Conservation (phyloP, 2,113 vertebrate genomes). For the Toxostoma redivivum region DNA sequence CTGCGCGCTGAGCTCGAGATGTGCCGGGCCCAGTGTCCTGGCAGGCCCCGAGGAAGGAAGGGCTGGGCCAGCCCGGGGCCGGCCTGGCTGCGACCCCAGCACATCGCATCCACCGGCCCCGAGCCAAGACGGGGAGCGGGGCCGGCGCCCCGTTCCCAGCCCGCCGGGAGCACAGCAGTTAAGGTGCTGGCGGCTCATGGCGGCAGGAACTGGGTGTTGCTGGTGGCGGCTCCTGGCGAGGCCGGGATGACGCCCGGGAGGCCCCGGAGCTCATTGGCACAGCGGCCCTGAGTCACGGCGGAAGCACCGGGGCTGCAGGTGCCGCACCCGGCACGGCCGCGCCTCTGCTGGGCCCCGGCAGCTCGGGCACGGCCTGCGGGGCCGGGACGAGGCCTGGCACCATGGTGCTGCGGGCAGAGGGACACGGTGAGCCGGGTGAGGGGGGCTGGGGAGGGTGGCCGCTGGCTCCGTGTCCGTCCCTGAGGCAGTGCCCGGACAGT, state of each 20-base stretch:
- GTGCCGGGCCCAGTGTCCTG: not conserved
- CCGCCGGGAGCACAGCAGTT: not conserved
- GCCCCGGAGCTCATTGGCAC: not conserved
- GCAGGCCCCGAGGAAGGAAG: not conserved
- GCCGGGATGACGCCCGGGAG: not conserved
- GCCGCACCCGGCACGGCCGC: not conserved
- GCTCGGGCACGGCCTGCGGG: rapidly evolving
- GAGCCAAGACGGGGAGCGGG: not conserved
- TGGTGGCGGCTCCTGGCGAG: not conserved
- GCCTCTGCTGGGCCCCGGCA: rapidly evolving
- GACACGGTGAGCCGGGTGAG: not conserved
- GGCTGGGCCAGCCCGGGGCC: not conserved
- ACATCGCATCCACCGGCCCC: rapidly evolving
- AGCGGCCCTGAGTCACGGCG: constrained; percentile 1
- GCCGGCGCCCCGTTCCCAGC: rapidly evolving
- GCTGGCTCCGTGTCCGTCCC: too few relatives aligned
- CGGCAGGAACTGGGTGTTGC: constrained; percentile 38
- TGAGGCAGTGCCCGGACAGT: not conserved
- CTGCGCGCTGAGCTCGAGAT: rapidly evolving
- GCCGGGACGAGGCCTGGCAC: not conserved
- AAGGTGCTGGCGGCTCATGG: not conserved
- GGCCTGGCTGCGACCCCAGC: not conserved
- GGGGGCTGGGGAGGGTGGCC: not conserved
- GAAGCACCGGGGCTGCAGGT: not conserved
- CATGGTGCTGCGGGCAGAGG: constrained; percentile 24